phyloP scores from a whole-genome alignment of 2,888 invertebrate species.

The Athripsodes cinereus region DNA sequence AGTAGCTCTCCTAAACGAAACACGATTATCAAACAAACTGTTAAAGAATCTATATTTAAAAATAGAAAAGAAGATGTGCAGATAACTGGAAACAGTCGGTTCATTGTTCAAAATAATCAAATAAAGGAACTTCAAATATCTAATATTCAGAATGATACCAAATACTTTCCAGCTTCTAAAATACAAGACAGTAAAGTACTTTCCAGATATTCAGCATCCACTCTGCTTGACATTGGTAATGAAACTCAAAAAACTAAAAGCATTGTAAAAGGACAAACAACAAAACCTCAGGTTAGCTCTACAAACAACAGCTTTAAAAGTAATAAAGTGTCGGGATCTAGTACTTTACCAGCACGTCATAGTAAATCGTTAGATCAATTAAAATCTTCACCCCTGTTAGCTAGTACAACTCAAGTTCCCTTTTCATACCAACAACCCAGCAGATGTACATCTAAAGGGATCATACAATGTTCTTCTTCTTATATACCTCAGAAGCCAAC shows the following conservation, averaged over 20 bases:
- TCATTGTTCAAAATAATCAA: slow-evolving; percentile 50
- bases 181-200: slow-evolving; percentile 37
- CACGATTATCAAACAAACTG: slow-evolving; percentile 44
- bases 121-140: slow-evolving; percentile 49
- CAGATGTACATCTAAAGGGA: slow-evolving; percentile 35
- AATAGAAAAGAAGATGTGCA: slow-evolving; percentile 37
- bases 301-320: slow-evolving; percentile 37
- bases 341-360: slow-evolving; percentile 63
- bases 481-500: slow-evolving; percentile 45
- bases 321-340: slow-evolving; percentile 43
- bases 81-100: slow-evolving; percentile 46
- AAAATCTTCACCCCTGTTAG: slow-evolving; percentile 45
- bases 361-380: slow-evolving; percentile 79
- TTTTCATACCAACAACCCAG: slow-evolving; percentile 34
- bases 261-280: slow-evolving; percentile 8
- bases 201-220: slow-evolving; percentile 56
- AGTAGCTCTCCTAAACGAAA: slow-evolving; percentile 45
- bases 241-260: slow-evolving; percentile 4
- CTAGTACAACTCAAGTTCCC: slow-evolving; percentile 28
- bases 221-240: slow-evolving; percentile 42
- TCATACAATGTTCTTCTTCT: slow-evolving; percentile 42
- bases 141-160: slow-evolving; percentile 37
- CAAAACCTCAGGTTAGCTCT: slow-evolving; percentile 26
- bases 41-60: slow-evolving; percentile 28
- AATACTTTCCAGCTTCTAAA: slow-evolving; percentile 46